Evolutionary conservation across 2,888 invertebrate genomes (phyloP), one percentile per base, ranked within the genome.

Genomic region (Noctua janthe): DNA sequence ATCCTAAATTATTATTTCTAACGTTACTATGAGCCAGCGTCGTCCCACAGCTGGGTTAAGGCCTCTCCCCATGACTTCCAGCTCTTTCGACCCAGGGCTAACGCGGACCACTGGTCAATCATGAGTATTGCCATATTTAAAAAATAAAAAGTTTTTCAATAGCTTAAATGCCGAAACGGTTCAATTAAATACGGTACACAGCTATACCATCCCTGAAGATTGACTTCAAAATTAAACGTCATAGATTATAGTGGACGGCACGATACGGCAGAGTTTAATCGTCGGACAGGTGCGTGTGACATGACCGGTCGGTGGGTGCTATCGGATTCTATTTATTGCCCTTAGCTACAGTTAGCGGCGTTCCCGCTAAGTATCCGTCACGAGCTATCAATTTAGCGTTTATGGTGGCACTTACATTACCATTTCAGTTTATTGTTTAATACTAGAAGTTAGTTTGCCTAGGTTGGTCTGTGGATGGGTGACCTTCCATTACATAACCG

Each of bases 211-310:
- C 91, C 91, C 91, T 93, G 86, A 83, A 85, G 80, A 91, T 89
- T 87, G 89, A 88, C 85, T 90, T 91, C 89, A 89, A 93, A 93
- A 94, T 92, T 93, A 93, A 93, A 93, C 90, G 90, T 90, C 87
- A 49, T 89, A 92, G 92, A 94, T 93, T 89, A 92, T 92, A 92
- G 92, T 92, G 82, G 85, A 92, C 90, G 87, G 90, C 83, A 83
- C 86, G 87, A 90, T 88, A 86, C 87, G 82, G 82, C 85, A 71
- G 91, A 95, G 94, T 95, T 95, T 96, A 95, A 96, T 96, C 94
- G 94, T 76, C 75, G 85, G 93, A 94, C 96, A 96, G 96, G 96
- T 96, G 96, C 91, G 90, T 86, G 76, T 91, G 95, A 94, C 95
- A 90, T 90, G 92, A 70, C 87, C 88, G 87, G 87, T 89, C 87